Percentiles rank a stretch among this genome's conserved stretches.
phyloP scores from a whole-genome alignment of 2,797 vertebrate genomes.

The Hoplostethus atlanticus region DNA sequence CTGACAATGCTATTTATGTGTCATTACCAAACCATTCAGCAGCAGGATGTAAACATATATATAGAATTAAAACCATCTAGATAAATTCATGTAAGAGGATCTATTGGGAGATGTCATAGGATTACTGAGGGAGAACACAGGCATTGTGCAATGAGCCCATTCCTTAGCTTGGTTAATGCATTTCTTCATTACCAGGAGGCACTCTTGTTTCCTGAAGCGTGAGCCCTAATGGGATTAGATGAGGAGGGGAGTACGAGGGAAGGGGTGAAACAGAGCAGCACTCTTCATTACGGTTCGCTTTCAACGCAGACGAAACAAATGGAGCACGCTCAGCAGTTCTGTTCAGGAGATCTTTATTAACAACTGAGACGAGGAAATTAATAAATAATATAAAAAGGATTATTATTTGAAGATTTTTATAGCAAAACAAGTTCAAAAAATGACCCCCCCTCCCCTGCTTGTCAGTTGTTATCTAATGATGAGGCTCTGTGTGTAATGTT shows the following conservation, averaged over 20 bases:
- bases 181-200: constrained; percentile 77
- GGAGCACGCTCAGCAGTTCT: constrained; percentile 42
- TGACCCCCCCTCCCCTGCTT: no score
- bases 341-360: constrained; percentile 38
- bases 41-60: constrained; percentile 3
- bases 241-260: constrained; percentile 62
- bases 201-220: constrained; percentile 74
- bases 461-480: no score
- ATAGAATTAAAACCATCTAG: constrained; percentile 36
- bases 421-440: constrained; percentile 35
- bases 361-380: constrained; percentile 32
- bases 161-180: constrained; percentile 69
- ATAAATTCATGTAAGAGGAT: constrained; percentile 33
- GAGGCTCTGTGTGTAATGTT: no score
- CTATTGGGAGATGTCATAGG: constrained; percentile 31
- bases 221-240: constrained; percentile 78
- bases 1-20: constrained; percentile 33
- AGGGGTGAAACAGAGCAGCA: constrained; percentile 58
- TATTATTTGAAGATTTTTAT: constrained; percentile 27
- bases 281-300: constrained; percentile 71
- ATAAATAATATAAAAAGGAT: constrained; percentile 30
- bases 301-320: constrained; percentile 67
- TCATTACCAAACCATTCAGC: constrained; percentile 28
- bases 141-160: constrained; percentile 50
- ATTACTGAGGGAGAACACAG: constrained; percentile 58